These are phyloP conservation scores for Linyphia triangularis DNA, from an alignment of 2,888 invertebrate species.

Conservation along the genomic window DNA sequence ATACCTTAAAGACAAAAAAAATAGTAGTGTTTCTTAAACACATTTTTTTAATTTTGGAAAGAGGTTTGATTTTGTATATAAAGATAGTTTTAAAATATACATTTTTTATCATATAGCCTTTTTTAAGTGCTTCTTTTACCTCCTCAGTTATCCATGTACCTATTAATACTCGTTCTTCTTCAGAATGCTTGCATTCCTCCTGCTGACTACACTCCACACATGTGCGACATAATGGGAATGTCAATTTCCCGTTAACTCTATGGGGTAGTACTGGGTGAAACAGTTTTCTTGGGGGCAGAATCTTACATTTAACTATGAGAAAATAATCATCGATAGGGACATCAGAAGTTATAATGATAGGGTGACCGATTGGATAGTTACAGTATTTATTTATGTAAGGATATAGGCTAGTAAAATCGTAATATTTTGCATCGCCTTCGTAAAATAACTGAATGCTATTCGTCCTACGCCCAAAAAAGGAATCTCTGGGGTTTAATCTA, in stretches of 20 bases:
- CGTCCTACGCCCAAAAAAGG: conserved; percentile 77
- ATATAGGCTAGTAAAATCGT: conserved; percentile 77
- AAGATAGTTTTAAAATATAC: not conserved
- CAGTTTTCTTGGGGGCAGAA: conserved; percentile 76
- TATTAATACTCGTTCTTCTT: conserved; percentile 76
- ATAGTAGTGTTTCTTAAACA: no score
- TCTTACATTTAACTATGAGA: conserved; percentile 77
- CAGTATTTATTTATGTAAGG: not conserved
- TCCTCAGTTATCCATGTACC: conserved; percentile 78
- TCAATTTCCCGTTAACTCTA: conserved; percentile 77
- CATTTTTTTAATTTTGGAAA: not conserved
- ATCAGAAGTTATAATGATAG: conserved; percentile 65
- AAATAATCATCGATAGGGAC: conserved; percentile 23
- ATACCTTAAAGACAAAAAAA: not conserved
- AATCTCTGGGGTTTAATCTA: conserved; percentile 72
- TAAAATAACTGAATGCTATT: conserved; percentile 77
- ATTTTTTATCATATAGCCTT: conserved; percentile 71
- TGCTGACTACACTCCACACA: conserved; percentile 78
- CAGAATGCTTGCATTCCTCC: conserved; percentile 78
- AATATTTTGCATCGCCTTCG: conserved; percentile 76
- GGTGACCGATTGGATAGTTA: conserved; percentile 76
- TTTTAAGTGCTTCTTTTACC: conserved; percentile 78
- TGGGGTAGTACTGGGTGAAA: conserved; percentile 78
- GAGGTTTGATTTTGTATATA: not conserved
- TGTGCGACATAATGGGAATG: conserved; percentile 79